Conservation (phyloP, 2,797 vertebrate genomes). For the Clarias pachynema region DNA sequence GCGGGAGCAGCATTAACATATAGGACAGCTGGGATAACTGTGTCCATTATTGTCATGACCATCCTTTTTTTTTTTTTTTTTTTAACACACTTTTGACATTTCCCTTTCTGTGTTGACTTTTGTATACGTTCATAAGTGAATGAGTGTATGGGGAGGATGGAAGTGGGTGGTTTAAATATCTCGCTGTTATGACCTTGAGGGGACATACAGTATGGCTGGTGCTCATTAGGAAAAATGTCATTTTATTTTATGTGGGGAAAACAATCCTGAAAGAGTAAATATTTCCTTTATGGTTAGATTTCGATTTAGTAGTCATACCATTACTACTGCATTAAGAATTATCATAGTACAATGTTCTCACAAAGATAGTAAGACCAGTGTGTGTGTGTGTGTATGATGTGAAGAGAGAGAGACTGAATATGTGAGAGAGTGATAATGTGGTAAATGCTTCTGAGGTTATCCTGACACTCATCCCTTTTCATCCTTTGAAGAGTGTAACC, state of each 20-base stretch:
- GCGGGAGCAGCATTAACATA: slow-evolving; percentile 17
- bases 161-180: not conserved
- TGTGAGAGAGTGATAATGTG: slow-evolving; percentile 32
- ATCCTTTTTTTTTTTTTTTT: slow-evolving; percentile 1
- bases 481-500: slow-evolving; percentile 45
- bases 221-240: not conserved
- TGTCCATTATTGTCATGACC: slow-evolving; percentile 42
- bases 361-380: not conserved
- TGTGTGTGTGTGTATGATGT: not conserved
- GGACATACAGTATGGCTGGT: not conserved
- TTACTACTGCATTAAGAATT: not conserved
- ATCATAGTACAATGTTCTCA: not conserved
- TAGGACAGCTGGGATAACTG: slow-evolving; percentile 20
- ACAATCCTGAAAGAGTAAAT: not conserved
- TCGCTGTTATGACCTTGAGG: not conserved
- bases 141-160: not conserved
- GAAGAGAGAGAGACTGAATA: not conserved
- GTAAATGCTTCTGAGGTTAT: slow-evolving; percentile 41
- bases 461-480: slow-evolving; percentile 38
- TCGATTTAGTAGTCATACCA: not conserved
- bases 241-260: not conserved
- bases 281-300: not conserved
- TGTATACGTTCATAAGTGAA: slow-evolving; percentile 18
- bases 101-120: slow-evolving; percentile 26
- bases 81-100: slow-evolving; percentile 43